These are phyloP conservation scores for Brachyopa scutellaris DNA, from an alignment of 2,888 invertebrate genomes.

Conservation along the genomic window DNA sequence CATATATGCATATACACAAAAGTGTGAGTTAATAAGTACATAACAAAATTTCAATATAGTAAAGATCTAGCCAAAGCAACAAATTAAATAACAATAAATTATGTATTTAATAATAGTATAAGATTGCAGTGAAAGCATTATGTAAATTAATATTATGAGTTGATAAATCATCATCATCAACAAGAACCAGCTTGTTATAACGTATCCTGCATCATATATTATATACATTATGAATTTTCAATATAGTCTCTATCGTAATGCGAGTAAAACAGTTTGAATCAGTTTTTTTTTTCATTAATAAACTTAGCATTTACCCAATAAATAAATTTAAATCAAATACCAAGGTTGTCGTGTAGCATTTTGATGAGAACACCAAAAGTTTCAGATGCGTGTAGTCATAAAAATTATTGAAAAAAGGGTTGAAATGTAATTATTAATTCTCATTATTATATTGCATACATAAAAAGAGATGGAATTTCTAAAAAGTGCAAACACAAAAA, in stretches of 20 bases:
- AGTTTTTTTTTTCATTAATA: not conserved
- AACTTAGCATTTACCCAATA: slow-evolving; percentile 14
- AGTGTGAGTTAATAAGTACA: slow-evolving; percentile 3
- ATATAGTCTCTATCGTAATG: not conserved
- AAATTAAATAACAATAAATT: slow-evolving; percentile 13
- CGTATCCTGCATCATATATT: not conserved
- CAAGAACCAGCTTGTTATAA: not conserved
- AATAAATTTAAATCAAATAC: slow-evolving; percentile 10
- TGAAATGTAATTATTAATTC: slow-evolving; percentile 9
- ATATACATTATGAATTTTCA: slow-evolving; percentile 5
- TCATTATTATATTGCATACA: not conserved
- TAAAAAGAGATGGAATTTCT: not conserved
- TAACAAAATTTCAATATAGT: slow-evolving; percentile 17
- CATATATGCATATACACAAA: too few relatives aligned
- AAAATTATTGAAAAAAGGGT: not conserved
- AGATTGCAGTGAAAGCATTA: slow-evolving; percentile 4
- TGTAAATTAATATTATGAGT: not conserved
- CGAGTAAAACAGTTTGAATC: not conserved
- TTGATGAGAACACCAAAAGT: not conserved
- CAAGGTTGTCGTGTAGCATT: slow-evolving; percentile 7
- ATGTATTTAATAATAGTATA: slow-evolving; percentile 20
- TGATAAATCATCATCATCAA: not conserved
- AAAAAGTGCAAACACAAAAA: not conserved
- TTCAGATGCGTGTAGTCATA: not conserved
- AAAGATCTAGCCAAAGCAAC: slow-evolving; percentile 41